Percentiles rank a stretch among this genome's conserved stretches.
Evolutionary conservation across 2,888 invertebrate genomes (phyloP).

Genomic region (Drosophila mercatorum): DNA sequence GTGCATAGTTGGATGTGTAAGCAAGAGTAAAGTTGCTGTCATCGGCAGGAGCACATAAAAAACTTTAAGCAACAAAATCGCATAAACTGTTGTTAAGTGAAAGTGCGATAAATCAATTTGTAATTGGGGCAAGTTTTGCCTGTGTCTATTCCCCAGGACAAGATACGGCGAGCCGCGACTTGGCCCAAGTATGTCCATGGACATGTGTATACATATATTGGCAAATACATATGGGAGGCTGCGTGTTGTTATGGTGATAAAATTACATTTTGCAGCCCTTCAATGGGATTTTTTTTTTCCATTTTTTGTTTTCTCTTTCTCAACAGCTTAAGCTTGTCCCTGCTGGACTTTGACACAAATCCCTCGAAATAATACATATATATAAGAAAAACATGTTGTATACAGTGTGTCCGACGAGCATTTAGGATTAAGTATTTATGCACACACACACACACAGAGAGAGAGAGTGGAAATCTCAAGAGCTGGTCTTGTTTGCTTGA

Average conservation of each 20-base stretch:
- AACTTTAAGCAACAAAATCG: conserved; percentile 59
- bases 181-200: conserved; percentile 1
- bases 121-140: conserved; percentile 55
- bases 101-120: conserved; percentile 66
- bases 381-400: conserved; percentile 20
- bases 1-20: conserved; percentile 7
- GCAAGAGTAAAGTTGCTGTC: conserved; percentile 26
- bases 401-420: not conserved
- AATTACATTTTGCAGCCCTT: conserved; percentile 51
- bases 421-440: conserved; percentile 17
- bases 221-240: conserved; percentile 10
- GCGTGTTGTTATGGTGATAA: conserved; percentile 51
- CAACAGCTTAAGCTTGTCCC: conserved; percentile 50
- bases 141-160: conserved; percentile 9
- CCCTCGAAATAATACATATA: conserved; percentile 36
- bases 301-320: not conserved
- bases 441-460: not conserved
- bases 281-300: not conserved
- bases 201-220: conserved; percentile 9
- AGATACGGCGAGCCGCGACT: not conserved
- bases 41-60: conserved; percentile 41
- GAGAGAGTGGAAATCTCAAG: conserved; percentile 9
- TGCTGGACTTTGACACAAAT: conserved; percentile 51
- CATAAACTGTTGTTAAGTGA: conserved; percentile 67
- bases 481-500: conserved; percentile 3